Evolutionary conservation across 2,797 vertebrate species (phyloP).

Genomic region (Nyctibius grandis): DNA sequence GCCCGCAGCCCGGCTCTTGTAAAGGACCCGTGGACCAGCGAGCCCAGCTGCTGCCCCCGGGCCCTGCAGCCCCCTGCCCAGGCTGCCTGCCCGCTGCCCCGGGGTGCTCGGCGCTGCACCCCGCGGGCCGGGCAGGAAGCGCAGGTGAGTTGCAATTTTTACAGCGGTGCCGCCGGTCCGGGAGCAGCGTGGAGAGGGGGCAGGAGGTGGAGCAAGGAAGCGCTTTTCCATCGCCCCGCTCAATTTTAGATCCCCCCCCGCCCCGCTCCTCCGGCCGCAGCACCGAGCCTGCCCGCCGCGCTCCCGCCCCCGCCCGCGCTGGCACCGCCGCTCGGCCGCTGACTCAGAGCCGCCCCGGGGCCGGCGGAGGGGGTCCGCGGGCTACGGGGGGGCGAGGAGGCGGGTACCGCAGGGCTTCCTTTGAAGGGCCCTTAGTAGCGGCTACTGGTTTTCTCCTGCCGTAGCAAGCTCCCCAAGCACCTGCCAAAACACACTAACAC

Average conservation of each 20-base stretch:
- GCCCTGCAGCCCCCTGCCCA: background rate
- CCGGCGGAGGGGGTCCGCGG: background rate
- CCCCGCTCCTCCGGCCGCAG: background rate
- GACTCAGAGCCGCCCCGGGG: background rate
- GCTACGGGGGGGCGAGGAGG: background rate
- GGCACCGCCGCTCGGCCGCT: background rate
- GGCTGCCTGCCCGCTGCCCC: background rate
- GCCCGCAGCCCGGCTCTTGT: background rate
- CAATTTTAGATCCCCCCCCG: background rate
- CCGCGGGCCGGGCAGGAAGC: background rate
- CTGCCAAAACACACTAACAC: conserved; percentile 33
- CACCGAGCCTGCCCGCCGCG: background rate
- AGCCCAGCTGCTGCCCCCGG: background rate
- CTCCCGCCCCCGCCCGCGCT: background rate
- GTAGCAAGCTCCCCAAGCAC: background rate
- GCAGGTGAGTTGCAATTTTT: background rate
- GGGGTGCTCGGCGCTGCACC: background rate
- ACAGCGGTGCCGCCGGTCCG: background rate
- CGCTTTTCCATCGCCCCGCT: background rate
- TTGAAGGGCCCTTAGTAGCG: background rate
- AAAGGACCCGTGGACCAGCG: background rate
- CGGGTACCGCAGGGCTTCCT: background rate
- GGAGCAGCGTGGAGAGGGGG: background rate
- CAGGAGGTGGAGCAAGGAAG: background rate
- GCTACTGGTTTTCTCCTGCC: background rate